These are phyloP conservation scores for Scophthalmus maximus DNA, from an alignment of 2,113 vertebrate genomes.

Conservation along the genomic window DNA sequence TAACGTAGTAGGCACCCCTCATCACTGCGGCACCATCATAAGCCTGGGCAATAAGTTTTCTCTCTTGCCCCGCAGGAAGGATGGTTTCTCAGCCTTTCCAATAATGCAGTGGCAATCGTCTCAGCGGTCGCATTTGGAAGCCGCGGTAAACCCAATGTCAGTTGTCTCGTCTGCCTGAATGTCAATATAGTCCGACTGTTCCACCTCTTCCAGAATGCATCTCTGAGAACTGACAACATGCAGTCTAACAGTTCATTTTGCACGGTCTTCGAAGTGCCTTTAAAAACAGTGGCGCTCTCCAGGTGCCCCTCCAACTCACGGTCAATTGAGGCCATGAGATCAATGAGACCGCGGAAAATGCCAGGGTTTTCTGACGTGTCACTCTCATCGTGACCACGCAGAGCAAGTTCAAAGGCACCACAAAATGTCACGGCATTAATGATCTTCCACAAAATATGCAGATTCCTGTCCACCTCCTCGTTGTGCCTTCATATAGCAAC, in stretches of 20 bases:
- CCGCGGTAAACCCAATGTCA: neutral
- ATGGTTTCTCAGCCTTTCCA: neutral
- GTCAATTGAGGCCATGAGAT: neutral
- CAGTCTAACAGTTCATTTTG: neutral
- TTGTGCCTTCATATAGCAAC: too few species aligned
- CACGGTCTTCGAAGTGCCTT: too few species aligned
- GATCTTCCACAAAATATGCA: too few species aligned
- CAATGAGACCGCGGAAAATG: neutral
- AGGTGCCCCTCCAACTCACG: too few species aligned
- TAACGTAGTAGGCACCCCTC: neutral
- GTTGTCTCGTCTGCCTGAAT: neutral
- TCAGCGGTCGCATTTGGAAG: neutral
- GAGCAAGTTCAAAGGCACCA: neutral
- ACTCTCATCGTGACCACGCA: neutral
- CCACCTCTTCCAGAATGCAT: neutral
- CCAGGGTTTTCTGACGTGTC: neutral
- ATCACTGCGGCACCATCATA: neutral
- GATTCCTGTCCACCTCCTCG: too few species aligned
- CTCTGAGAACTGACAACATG: neutral
- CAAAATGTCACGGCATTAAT: too few species aligned
- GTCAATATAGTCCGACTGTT: neutral
- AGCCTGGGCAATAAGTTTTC: too few species aligned
- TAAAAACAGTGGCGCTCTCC: too few species aligned
- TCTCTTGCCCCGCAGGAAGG: neutral
- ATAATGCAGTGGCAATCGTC: neutral